Evolutionary conservation across 1,140 invertebrate species (phyloP), one percentile per base, ranked within the genome.

Genomic region (Goniozus legneri): DNA sequence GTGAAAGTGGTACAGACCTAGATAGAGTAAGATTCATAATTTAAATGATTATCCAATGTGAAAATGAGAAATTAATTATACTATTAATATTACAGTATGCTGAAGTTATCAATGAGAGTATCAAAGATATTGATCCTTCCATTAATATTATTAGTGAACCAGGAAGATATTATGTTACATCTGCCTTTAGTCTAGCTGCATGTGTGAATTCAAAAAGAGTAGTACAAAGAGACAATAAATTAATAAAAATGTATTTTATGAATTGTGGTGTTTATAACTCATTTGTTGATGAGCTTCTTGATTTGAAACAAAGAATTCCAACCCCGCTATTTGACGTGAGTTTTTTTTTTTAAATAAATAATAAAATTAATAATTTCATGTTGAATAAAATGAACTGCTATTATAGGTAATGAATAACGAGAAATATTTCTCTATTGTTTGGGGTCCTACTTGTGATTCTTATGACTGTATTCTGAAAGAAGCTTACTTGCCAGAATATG

Each of bases 181-280:
- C 83, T 1, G 83, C 85, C 1, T 85, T 85, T 59, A 82, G 81
- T 15, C 60, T 87, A 8, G 77, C 73, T 7, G 78, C 81, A n/a
- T 80, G 80, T 44, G 67, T 89, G 8, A 82, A 86, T 52, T 80
- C 83, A 2, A 83, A 81, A 58, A 79, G 79, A 35, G 60, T 77
- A 15, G 67, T 80, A 8, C 36, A 32, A 1, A 62, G 71, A 16
- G 65, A 67, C 0, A 50, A 54, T 10, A 43, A 40, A 15, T 12
- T 34, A 2, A 60, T 56, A 36, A 52, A 64, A 73, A 83, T 85
- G 79, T 84, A 85, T 60, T 86, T 84, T 53, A 62, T 89, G 12
- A 88, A 86, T 60, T 85, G 88, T 60, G 80, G 87, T 3, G 80
- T 85, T 10, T 88, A 87, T 64, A 87, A 84, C 14, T 85, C 84